phyloP scores from a whole-genome alignment of 2,888 invertebrate species.

The Nomada goodeniana region DNA sequence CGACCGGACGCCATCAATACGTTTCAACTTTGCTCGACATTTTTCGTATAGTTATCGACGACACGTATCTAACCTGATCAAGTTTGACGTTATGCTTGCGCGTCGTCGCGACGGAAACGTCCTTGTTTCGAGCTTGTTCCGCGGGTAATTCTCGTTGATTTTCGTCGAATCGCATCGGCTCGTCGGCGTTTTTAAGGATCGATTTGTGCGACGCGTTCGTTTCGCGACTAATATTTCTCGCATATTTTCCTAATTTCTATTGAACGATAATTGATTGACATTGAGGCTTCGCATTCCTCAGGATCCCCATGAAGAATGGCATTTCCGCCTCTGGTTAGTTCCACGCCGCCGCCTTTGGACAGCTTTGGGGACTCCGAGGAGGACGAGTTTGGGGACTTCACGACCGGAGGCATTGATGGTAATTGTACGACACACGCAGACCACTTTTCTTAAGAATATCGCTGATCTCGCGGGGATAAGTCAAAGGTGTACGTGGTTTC shows the following conservation, averaged over 20 bases:
- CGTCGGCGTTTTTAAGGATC: too few species aligned
- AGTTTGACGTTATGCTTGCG: neutral
- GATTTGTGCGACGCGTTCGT: too few species aligned
- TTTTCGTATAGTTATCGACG: neutral
- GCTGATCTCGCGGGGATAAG: too few species aligned
- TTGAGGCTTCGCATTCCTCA: neutral
- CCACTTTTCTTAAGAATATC: neutral
- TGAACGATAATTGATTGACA: neutral
- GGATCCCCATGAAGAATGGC: constrained; percentile 84
- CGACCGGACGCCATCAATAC: neutral
- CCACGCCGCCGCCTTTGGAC: constrained; percentile 88
- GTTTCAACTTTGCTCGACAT: neutral
- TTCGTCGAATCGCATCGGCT: too few species aligned
- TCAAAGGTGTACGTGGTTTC: constrained; percentile 17
- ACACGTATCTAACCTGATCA: constrained; percentile 51
- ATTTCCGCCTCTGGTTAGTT: constrained; percentile 88
- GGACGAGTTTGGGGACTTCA: constrained; percentile 85
- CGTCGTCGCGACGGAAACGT: neutral
- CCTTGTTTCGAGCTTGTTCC: neutral
- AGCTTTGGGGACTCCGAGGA: constrained; percentile 86
- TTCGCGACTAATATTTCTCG: too few species aligned
- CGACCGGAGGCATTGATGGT: constrained; percentile 82
- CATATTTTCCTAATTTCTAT: neutral
- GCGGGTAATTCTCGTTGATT: too few species aligned
- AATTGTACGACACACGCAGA: neutral